Percentiles rank a stretch among this genome's conserved stretches.
Evolutionary conservation across 2,797 vertebrate genomes (phyloP).

Genomic region (Etheostoma nigrum): DNA sequence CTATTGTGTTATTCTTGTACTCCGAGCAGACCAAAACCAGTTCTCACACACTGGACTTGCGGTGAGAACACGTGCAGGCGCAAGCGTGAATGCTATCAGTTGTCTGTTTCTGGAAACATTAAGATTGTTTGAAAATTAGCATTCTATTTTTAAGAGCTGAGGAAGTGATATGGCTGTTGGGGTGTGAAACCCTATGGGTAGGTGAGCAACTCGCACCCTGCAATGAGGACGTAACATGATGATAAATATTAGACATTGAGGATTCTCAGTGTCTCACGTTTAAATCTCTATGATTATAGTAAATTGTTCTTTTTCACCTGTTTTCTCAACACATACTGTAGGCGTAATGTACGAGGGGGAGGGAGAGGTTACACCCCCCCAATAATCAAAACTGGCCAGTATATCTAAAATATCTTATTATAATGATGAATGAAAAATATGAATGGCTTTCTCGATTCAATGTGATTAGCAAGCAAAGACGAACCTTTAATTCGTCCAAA

Average conservation of each 20-base stretch:
- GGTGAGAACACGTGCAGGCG: not conserved
- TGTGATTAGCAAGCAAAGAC: no score
- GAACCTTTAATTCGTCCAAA: no score
- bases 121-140: constrained; percentile 1
- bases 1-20: not conserved
- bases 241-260: not conserved
- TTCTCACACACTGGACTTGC: not conserved
- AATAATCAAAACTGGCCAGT: no score
- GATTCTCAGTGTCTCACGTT: not conserved
- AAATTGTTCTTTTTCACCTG: not conserved
- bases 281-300: not conserved
- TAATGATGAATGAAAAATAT: no score
- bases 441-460: no score
- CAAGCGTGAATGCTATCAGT: not conserved
- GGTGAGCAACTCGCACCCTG: not conserved
- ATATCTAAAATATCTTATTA: no score
- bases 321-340: not conserved
- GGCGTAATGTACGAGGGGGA: no score
- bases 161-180: not conserved
- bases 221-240: not conserved
- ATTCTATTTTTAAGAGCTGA: constrained; percentile 17
- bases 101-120: constrained; percentile 2
- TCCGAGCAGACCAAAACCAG: not conserved
- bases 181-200: not conserved
- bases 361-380: no score